Conservation (phyloP, 2,797 vertebrate genomes). For the Coracias cyanogaster region DNA sequence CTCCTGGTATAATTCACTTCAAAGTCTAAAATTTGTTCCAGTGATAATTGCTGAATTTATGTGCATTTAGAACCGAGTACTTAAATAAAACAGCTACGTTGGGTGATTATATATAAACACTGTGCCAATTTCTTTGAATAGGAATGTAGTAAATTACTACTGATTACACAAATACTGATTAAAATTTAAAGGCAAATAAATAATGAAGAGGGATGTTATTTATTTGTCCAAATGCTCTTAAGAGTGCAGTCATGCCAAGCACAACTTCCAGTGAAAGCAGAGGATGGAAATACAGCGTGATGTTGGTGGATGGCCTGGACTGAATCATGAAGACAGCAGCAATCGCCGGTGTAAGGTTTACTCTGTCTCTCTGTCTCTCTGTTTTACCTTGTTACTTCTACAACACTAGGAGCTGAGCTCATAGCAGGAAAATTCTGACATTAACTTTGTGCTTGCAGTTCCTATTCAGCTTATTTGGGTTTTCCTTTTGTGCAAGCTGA, state of each 20-base stretch:
- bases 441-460: background rate
- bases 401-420: background rate
- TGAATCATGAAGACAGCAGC: constrained; percentile 23
- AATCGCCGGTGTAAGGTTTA: background rate
- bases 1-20: constrained; percentile 55
- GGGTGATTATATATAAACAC: constrained; percentile 46
- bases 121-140: constrained; percentile 62
- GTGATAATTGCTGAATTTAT: constrained; percentile 69
- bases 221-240: constrained; percentile 71
- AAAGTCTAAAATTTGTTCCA: constrained; percentile 63
- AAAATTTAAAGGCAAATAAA: constrained; percentile 74
- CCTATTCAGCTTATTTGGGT: background rate
- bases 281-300: constrained; percentile 40
- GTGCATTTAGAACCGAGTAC: constrained; percentile 50
- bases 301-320: background rate
- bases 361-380: background rate
- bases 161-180: constrained; percentile 75
- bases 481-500: background rate
- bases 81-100: constrained; percentile 47
- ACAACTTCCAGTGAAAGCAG: constrained; percentile 69
- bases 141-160: constrained; percentile 60
- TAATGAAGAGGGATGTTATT: constrained; percentile 67
- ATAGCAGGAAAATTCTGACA: background rate
- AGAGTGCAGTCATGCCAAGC: constrained; percentile 59
- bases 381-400: background rate